A percentile compares a stretch with the other conserved stretches of the same genome.
These are phyloP conservation scores for Ceratina calcarata DNA, from an alignment of 1,140 invertebrate genomes.

Conservation along the genomic window DNA sequence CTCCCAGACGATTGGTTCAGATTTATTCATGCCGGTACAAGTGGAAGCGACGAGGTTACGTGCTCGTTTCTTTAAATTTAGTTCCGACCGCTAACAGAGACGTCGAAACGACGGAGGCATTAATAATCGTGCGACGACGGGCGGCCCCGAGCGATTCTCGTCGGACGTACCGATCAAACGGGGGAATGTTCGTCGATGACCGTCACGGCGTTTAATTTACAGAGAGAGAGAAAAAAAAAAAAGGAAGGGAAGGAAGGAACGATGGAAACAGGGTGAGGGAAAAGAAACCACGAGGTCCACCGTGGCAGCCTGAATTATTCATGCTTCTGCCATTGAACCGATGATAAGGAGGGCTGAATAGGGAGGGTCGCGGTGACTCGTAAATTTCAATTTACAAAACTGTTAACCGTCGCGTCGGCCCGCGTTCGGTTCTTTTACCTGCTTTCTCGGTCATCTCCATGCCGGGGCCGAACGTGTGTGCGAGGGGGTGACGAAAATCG, in stretches of 20 bases:
- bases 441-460: constrained; percentile 51
- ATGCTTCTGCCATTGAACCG: constrained; percentile 65
- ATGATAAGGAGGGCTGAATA: constrained; percentile 59
- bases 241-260: constrained; percentile 14
- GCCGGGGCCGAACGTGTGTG: neutral
- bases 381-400: constrained; percentile 74
- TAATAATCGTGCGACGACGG: constrained; percentile 32
- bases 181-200: constrained; percentile 52
- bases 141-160: neutral
- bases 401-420: constrained; percentile 61
- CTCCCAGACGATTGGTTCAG: neutral
- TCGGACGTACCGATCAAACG: neutral
- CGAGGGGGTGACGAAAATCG: neutral
- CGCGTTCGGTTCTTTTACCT: constrained; percentile 54
- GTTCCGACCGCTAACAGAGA: neutral
- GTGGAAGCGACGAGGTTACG: constrained; percentile 8
- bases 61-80: constrained; percentile 23
- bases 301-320: constrained; percentile 69
- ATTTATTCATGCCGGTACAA: constrained; percentile 8
- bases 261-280: neutral
- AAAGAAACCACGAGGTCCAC: constrained; percentile 42
- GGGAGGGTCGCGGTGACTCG: constrained; percentile 38
- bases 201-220: constrained; percentile 57
- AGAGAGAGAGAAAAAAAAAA: constrained; percentile 27
- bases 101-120: constrained; percentile 1